phyloP scores from a whole-genome alignment of 2,797 vertebrate species.

The Catharus ustulatus region DNA sequence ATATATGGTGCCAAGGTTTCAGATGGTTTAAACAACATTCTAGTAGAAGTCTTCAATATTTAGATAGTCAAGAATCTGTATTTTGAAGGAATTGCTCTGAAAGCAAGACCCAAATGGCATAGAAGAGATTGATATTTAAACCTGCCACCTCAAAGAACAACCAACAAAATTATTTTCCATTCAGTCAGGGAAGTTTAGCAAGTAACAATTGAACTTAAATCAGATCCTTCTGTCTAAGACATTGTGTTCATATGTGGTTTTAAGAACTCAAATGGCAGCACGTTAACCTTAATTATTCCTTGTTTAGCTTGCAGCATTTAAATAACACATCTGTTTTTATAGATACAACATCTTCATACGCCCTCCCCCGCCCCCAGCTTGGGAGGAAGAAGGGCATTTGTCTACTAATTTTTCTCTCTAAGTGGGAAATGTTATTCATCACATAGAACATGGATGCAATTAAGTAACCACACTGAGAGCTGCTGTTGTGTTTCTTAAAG shows the following conservation, averaged over 20 bases:
- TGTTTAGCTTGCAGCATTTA: conserved; percentile 39
- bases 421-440: conserved; percentile 31
- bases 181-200: conserved; percentile 10
- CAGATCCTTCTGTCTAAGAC: conserved; percentile 15
- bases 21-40: not conserved
- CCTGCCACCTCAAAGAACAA: conserved; percentile 10
- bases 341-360: not conserved
- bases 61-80: not conserved
- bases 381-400: conserved; percentile 29
- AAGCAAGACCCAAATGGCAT: not conserved
- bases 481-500: conserved; percentile 11
- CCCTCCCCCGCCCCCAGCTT: not conserved
- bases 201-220: conserved; percentile 37
- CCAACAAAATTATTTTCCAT: conserved; percentile 18
- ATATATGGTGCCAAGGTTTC: not conserved
- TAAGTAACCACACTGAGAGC: conserved; percentile 26
- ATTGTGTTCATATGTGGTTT: conserved; percentile 30
- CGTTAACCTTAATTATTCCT: conserved; percentile 45
- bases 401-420: conserved; percentile 18
- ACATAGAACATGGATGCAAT: conserved; percentile 34
- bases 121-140: not conserved
- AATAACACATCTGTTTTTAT: conserved; percentile 46
- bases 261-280: conserved; percentile 35
- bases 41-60: not conserved
- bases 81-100: not conserved